Evolutionary conservation across 2,113 vertebrate species (phyloP), one percentile per base, ranked within the genome.

Genomic region (Myanophis thanlyinensis): DNA sequence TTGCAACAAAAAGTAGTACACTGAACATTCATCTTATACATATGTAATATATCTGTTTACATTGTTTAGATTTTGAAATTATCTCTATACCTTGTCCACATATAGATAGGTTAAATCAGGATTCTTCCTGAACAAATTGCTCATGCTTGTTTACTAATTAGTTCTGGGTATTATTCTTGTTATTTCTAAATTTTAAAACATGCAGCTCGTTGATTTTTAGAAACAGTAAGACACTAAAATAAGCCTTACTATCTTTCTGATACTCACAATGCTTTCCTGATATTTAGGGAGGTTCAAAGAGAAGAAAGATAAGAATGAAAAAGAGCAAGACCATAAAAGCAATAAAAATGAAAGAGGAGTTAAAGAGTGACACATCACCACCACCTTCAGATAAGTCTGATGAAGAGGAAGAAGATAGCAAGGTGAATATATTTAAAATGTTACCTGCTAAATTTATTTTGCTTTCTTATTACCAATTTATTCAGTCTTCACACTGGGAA

Each of bases 351-450:
- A 99, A 99, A 49, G 99, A 99, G 85, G 98, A 98, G 96, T 95
- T 97, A 53, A 99, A 98, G 98, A 99, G 98, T 94, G 98, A 99
- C 53, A 99, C 99, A 84, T 99, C 99, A 23, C 98, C 98, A 8
- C 97, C 98, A 0, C 98, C 97, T 0, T 99, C 99, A 7, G 99
- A 99, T 95, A 99, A 99, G 95, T 99, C 99, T 15, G 99, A 99
- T 40, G 99, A 99, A 12, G 98, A 98, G 85, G 96, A 97, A 25
- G 98, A 99, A 0, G 97, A 98, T 90, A 97, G 97, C 13, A 98
- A 98, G 96, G 98, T 98, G 87, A 94, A 44, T 93, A 49, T 44
- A 23, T 91, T 94, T 62, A 3, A 11, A 5, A 10, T 4, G 0
- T 0, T 67, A 2, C 53, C n/a, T 94, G 80, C 90, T 90, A 93